Evolutionary conservation across 1,140 invertebrate genomes (phyloP).

Genomic region (Drosophila sulfurigaster): DNA sequence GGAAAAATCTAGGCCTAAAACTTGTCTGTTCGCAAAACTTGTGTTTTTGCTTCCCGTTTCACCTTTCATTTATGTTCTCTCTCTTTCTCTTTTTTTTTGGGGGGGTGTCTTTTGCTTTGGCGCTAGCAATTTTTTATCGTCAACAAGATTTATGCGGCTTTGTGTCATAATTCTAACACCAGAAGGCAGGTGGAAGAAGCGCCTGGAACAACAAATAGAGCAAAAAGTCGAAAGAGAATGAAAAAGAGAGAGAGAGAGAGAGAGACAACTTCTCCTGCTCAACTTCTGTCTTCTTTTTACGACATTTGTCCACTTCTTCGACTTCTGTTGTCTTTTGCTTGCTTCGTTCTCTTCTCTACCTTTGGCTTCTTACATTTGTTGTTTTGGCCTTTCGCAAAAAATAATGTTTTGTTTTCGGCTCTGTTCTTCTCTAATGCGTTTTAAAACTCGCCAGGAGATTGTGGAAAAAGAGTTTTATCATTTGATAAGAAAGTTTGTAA

Average conservation of each 20-base stretch:
- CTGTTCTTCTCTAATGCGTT: background rate
- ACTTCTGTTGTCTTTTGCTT: slow-evolving; percentile 13
- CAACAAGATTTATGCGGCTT: slow-evolving; percentile 76
- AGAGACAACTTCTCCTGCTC: too few species aligned
- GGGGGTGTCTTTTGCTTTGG: too few species aligned
- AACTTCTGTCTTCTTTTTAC: background rate
- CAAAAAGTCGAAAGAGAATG: background rate
- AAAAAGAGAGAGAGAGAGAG: too few species aligned
- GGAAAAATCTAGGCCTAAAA: background rate
- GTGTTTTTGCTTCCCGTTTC: background rate
- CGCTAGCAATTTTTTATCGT: slow-evolving; percentile 74
- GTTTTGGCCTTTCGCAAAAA: slow-evolving; percentile 35
- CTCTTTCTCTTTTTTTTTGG: slow-evolving; percentile 23
- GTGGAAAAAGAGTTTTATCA: too few species aligned
- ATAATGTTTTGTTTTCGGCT: slow-evolving; percentile 12
- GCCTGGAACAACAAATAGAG: background rate
- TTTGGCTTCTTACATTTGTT: slow-evolving; percentile 39
- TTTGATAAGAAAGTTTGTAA: too few species aligned
- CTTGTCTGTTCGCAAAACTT: background rate
- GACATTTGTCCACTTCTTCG: slow-evolving; percentile 31
- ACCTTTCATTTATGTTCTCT: background rate
- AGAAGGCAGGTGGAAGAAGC: background rate
- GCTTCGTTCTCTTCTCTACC: background rate
- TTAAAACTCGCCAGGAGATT: too few species aligned
- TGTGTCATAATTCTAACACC: slow-evolving; percentile 73